Conservation (phyloP, 1,140 invertebrate genomes). For the Hormaphis cornu region DNA sequence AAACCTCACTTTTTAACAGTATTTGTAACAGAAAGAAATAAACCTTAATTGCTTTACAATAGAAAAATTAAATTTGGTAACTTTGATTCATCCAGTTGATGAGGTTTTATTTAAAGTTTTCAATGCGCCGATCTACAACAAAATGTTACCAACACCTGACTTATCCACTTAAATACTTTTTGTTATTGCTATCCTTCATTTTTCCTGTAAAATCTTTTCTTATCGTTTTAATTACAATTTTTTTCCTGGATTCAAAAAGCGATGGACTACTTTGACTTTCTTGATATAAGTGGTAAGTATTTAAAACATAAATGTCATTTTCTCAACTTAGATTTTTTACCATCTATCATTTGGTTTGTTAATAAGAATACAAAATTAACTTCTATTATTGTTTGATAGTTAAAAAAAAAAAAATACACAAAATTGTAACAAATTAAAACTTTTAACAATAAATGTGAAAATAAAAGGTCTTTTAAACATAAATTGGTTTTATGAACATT, state of each 20-base stretch:
- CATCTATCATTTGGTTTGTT: too few relatives aligned
- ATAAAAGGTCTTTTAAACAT: too few relatives aligned
- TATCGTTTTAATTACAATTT: neutral
- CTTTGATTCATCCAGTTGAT: constrained; percentile 17
- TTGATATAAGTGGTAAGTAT: constrained; percentile 19
- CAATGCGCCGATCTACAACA: constrained; percentile 25
- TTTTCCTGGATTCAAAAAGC: constrained; percentile 9
- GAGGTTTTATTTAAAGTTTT: constrained; percentile 13
- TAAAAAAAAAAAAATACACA: too few relatives aligned
- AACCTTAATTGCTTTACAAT: constrained; percentile 14
- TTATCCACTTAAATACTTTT: neutral
- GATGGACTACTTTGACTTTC: constrained; percentile 7
- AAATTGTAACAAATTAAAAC: too few relatives aligned
- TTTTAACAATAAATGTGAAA: too few relatives aligned
- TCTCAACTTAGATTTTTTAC: neutral
- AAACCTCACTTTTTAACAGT: too few relatives aligned
- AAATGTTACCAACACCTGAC: neutral
- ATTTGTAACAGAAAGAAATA: too few relatives aligned
- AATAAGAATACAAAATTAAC: too few relatives aligned
- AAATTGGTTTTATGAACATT: too few relatives aligned
- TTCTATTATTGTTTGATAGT: too few relatives aligned
- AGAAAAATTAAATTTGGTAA: neutral
- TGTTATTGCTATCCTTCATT: neutral
- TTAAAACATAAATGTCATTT: constrained; percentile 13
- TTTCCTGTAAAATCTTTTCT: neutral